Evolutionary conservation across 2,113 vertebrate species (phyloP).

Genomic region (Vulpes vulpes): DNA sequence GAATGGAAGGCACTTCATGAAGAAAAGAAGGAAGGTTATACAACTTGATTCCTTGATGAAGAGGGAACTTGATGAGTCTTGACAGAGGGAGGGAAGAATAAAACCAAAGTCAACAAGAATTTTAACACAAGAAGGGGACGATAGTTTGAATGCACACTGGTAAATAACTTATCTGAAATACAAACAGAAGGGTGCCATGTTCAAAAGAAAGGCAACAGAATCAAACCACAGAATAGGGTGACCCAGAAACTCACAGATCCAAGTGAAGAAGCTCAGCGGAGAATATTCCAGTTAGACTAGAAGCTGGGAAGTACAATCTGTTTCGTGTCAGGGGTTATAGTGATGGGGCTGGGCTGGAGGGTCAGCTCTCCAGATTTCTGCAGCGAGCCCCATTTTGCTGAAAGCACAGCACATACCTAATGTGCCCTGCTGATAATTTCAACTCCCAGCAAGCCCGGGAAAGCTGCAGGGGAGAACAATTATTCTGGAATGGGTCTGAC

Average conservation of each 20-base stretch:
- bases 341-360: neutral
- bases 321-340: neutral
- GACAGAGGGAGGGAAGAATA: neutral
- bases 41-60: neutral
- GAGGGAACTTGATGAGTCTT: neutral
- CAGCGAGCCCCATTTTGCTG: neutral
- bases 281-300: neutral
- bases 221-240: neutral
- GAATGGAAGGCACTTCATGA: neutral
- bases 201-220: neutral
- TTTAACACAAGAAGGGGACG: neutral
- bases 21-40: neutral
- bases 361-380: neutral
- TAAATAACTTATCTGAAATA: neutral
- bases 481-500: neutral
- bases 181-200: too few species aligned
- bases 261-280: neutral
- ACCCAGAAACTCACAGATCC: neutral
- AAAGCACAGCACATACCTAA: neutral
- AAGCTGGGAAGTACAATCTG: neutral
- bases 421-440: neutral
- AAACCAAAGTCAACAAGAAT: neutral
- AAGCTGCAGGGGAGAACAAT: neutral
- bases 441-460: neutral
- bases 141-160: neutral